A percentile compares a stretch with the other conserved stretches of the same genome.
Conservation (phyloP, 2,888 invertebrate genomes). For the Chymomyza amoena region DNA sequence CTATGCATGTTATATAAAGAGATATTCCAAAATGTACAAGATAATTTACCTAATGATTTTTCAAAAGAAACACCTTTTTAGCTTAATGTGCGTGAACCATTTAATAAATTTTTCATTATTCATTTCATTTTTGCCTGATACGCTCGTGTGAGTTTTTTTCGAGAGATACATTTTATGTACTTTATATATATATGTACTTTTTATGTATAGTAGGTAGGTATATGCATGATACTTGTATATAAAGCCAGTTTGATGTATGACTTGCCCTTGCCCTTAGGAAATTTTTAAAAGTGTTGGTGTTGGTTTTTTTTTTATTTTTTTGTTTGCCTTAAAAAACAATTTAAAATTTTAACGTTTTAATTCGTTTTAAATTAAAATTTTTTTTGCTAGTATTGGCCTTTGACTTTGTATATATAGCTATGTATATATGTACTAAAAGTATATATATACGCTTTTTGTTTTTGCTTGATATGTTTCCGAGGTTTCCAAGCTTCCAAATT, state of each 20-base stretch:
- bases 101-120: slow-evolving; percentile 6
- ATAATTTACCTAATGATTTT: slow-evolving; percentile 54
- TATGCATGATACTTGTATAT: not conserved
- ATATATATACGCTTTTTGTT: not conserved
- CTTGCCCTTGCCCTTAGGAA: slow-evolving; percentile 3
- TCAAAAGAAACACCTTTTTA: slow-evolving; percentile 23
- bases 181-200: slow-evolving; percentile 7
- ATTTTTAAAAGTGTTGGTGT: not conserved
- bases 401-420: not conserved
- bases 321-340: slow-evolving; percentile 19
- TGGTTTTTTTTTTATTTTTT: not conserved
- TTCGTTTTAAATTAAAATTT: slow-evolving; percentile 32
- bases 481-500: slow-evolving; percentile 9
- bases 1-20: slow-evolving; percentile 19
- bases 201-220: not conserved
- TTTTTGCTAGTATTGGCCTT: slow-evolving; percentile 26
- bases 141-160: slow-evolving; percentile 10
- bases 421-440: not conserved
- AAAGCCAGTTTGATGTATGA: slow-evolving; percentile 12
- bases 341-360: slow-evolving; percentile 34
- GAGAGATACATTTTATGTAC: slow-evolving; percentile 18
- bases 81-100: not conserved
- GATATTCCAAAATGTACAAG: slow-evolving; percentile 57
- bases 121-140: slow-evolving; percentile 16
- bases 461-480: not conserved